Conservation (phyloP, 2,888 invertebrate genomes). For the Eupithecia dodoneata region DNA sequence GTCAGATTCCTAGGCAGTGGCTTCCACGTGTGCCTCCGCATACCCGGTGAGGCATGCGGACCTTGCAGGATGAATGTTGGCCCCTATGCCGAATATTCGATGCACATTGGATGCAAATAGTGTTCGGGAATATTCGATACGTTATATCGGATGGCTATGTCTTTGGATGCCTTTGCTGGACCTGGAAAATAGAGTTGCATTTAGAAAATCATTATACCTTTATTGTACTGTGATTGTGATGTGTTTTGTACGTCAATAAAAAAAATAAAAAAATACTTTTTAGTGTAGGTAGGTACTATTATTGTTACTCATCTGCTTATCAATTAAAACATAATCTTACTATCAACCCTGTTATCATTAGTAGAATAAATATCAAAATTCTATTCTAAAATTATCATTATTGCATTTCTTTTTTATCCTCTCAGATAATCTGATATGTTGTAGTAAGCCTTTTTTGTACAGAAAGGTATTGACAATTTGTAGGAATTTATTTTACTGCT, state of each 20-base stretch:
- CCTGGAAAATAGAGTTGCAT: neutral
- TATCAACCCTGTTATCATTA: neutral
- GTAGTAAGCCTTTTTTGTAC: no score
- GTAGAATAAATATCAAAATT: neutral
- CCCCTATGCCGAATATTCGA: slow-evolving; percentile 79
- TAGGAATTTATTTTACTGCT: no score
- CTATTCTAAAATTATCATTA: no score
- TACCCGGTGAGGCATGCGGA: slow-evolving; percentile 77
- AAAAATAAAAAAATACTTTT: neutral
- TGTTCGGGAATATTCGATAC: slow-evolving; percentile 66
- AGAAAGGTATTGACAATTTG: no score
- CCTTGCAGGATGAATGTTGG: slow-evolving; percentile 75
- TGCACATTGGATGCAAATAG: slow-evolving; percentile 72
- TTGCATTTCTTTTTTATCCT: no score
- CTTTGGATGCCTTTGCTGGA: slow-evolving; percentile 31
- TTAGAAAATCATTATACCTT: neutral
- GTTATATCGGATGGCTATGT: slow-evolving; percentile 56
- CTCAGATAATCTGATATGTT: no score
- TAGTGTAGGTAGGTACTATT: neutral
- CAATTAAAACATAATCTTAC: neutral
- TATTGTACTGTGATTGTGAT: no score
- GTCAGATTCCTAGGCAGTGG: slow-evolving; percentile 80
- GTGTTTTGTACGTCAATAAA: no score
- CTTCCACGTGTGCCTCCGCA: slow-evolving; percentile 81
- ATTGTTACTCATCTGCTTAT: no score